Base-by-base conservation (phyloP, 2,888 invertebrate genomes). In the Lordiphosa fenestrarum region DNA sequence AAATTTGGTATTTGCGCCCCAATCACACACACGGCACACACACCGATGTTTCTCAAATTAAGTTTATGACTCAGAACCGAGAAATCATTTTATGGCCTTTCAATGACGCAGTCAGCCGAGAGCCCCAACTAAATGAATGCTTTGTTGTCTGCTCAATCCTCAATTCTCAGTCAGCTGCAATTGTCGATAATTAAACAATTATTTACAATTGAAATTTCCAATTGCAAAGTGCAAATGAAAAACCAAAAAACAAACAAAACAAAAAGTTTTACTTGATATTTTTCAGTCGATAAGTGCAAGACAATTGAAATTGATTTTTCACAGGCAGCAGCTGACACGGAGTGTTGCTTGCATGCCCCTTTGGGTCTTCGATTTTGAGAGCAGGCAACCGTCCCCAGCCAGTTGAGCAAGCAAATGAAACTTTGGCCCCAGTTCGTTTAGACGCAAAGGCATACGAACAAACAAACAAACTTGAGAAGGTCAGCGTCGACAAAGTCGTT, bases 301-400 rank as follows among this genome's bases (percentile, higher is more conserved):
- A 63, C 81, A 81, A 75, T 75, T 73, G 77, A 68, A 82, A 82
- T 82, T 78, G 71, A 78, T 82, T 76, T 76, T 74, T 39, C 53
- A 57, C 50, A 50, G 25, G 66, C 39, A 25, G 37, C 41, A 56
- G 36, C 19, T 40, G 44, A 56, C 15, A 41, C 21, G 23, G 40
- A 39, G 30, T 37, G 35, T 25, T 25, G 15, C 30, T 21, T 25
- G 23, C 15, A 25, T n/a, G 23, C 6, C 12, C 23, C 13, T 7
- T 9, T 33, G 9, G 39, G 40, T 55, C 48, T 70, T 67, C 77
- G 67, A 76, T 77, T 76, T 67, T 52, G 50, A 66, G 74, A 57
- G 50, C 57, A 15, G 15, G 15, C 15, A 15, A 56, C 62, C 30
- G 39, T 37, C 46, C 30, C 59, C 53, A 54, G 61, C 67, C 56